These are phyloP conservation scores for Prenolepis imparis DNA, from an alignment of 2,888 invertebrate genomes.

Conservation along the genomic window DNA sequence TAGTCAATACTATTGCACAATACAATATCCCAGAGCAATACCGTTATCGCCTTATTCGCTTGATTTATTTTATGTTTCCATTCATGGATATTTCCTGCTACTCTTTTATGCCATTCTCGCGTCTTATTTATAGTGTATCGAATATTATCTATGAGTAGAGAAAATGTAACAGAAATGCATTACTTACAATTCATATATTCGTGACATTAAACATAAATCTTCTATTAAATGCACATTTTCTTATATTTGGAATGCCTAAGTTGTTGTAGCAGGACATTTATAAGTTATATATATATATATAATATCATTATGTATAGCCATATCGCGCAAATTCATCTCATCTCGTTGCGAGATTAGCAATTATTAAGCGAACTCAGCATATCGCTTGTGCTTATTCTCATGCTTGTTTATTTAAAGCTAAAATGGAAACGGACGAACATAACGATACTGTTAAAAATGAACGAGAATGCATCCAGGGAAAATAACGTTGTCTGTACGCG, in stretches of 20 bases:
- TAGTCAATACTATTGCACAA: conserved; percentile 48
- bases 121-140: conserved; percentile 3
- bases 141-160: conserved; percentile 3
- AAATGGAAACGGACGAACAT: neutral
- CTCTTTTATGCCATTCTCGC: neutral
- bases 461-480: neutral
- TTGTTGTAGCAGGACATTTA: neutral
- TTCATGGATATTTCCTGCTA: neutral
- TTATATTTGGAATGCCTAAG: neutral
- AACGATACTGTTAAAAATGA: conserved; percentile 11
- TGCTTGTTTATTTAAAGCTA: conserved; percentile 11
- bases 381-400: conserved; percentile 9
- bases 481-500: conserved; percentile 8
- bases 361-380: neutral
- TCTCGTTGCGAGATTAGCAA: conserved; percentile 1
- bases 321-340: conserved; percentile 9
- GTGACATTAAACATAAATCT: neutral
- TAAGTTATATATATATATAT: too few relatives aligned
- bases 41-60: conserved; percentile 75
- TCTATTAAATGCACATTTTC: neutral
- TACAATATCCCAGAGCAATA: conserved; percentile 62
- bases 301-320: conserved; percentile 4
- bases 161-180: conserved; percentile 48
- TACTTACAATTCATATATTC: conserved; percentile 34
- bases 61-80: conserved; percentile 74